Percentiles rank a stretch among this genome's conserved stretches.
phyloP scores from a whole-genome alignment of 2,113 vertebrate species.

The Passer montanus region DNA sequence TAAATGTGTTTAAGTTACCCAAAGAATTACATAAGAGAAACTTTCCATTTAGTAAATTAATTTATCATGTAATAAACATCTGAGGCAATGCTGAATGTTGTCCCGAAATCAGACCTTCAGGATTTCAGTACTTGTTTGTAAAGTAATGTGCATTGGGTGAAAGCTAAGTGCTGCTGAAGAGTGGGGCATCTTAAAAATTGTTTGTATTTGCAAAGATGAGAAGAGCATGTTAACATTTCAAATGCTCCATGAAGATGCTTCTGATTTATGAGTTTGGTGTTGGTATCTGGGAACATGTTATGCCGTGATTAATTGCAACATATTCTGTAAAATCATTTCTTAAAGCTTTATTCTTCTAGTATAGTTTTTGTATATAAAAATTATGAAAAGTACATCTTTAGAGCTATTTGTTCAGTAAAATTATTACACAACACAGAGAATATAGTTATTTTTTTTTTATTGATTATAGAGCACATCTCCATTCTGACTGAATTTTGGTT shows the following conservation, averaged over 20 bases:
- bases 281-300: conserved; percentile 10
- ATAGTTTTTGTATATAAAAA: conserved; percentile 56
- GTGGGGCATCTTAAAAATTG: not conserved
- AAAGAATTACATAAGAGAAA: conserved; percentile 6
- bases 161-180: not conserved
- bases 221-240: not conserved
- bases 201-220: not conserved
- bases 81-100: conserved; percentile 13
- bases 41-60: conserved; percentile 11
- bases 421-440: not conserved
- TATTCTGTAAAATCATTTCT: conserved; percentile 50
- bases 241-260: not conserved
- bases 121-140: conserved; percentile 3
- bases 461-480: not conserved
- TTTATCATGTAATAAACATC: conserved; percentile 43
- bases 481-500: not conserved
- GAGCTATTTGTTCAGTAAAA: conserved; percentile 60
- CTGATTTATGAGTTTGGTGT: not conserved
- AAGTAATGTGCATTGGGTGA: not conserved
- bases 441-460: not conserved
- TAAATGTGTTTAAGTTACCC: conserved; percentile 43
- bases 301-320: conserved; percentile 10
- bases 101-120: not conserved
- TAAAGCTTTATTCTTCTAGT: conserved; percentile 68
- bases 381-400: conserved; percentile 6